phyloP scores from a whole-genome alignment of 2,888 invertebrate genomes.

The Volucella bombylans region DNA sequence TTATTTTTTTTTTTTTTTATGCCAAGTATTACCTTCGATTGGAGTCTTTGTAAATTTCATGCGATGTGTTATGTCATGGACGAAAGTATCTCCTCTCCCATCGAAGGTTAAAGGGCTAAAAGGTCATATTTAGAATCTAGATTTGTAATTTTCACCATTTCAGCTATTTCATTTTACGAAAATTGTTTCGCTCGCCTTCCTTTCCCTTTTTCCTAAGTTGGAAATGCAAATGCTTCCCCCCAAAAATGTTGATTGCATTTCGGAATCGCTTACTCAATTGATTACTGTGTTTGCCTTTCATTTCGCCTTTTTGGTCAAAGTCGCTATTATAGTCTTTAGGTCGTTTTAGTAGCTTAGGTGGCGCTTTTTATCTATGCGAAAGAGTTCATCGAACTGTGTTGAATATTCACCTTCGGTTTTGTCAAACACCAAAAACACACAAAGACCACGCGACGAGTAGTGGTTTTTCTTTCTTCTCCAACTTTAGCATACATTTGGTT shows the following conservation, averaged over 20 bases:
- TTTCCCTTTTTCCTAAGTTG: slow-evolving; percentile 58
- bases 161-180: not conserved
- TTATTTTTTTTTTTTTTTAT: slow-evolving; percentile 39
- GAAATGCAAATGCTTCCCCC: slow-evolving; percentile 61
- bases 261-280: slow-evolving; percentile 61
- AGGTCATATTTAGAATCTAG: slow-evolving; percentile 35
- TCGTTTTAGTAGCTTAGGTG: slow-evolving; percentile 19
- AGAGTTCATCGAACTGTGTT: slow-evolving; percentile 71
- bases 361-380: slow-evolving; percentile 63
- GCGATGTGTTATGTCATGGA: slow-evolving; percentile 29
- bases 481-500: slow-evolving; percentile 12
- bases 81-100: not conserved
- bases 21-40: slow-evolving; percentile 62
- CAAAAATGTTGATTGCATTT: slow-evolving; percentile 59
- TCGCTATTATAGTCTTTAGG: slow-evolving; percentile 13
- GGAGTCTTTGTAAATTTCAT: slow-evolving; percentile 21
- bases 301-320: slow-evolving; percentile 29
- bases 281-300: slow-evolving; percentile 52
- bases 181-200: slow-evolving; percentile 25
- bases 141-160: not conserved
- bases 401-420: slow-evolving; percentile 56
- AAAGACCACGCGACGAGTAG: slow-evolving; percentile 23
- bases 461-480: slow-evolving; percentile 38
- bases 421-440: slow-evolving; percentile 20
- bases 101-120: not conserved